Percentiles rank a stretch among this genome's conserved stretches.
Conservation (phyloP, 2,888 invertebrate genomes). For the Rugalucina vietnamica region DNA sequence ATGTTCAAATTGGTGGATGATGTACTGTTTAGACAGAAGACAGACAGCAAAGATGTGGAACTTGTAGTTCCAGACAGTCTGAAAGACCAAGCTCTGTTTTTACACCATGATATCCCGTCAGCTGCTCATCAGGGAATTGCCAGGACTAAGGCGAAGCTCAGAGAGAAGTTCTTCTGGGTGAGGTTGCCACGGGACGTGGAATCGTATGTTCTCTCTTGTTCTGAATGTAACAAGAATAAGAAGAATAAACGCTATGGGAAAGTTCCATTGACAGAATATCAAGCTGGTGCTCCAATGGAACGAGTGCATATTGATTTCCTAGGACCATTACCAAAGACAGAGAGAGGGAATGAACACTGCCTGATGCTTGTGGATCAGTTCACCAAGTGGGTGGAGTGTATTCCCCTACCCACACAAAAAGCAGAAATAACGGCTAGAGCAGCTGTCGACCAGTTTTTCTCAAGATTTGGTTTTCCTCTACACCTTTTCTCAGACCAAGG, state of each 20-base stretch:
- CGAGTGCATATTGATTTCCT: background rate
- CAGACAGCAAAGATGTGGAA: background rate
- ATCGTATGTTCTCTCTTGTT: conserved; percentile 10
- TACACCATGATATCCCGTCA: conserved; percentile 35
- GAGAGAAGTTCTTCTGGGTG: no score
- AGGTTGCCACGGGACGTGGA: conserved; percentile 4
- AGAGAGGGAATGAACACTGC: conserved; percentile 7
- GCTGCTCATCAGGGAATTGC: conserved; percentile 33
- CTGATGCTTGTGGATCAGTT: background rate
- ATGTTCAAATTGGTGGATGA: background rate
- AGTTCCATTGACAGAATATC: conserved; percentile 22
- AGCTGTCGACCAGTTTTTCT: conserved; percentile 4
- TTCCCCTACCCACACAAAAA: conserved; percentile 2
- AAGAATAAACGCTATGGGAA: conserved; percentile 18
- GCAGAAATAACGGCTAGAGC: conserved; percentile 9
- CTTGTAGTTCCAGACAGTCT: conserved; percentile 2
- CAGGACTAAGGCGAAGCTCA: no score
- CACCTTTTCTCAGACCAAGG: background rate
- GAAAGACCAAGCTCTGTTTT: conserved; percentile 3
- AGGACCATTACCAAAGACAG: conserved; percentile 4
- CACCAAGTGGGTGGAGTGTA: conserved; percentile 11
- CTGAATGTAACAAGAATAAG: conserved; percentile 20
- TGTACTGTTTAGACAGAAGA: background rate
- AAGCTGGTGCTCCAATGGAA: no score
- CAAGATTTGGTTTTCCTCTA: background rate